A percentile compares a stretch with the other conserved stretches of the same genome.
These are phyloP conservation scores for Phoxinus phoxinus DNA, from an alignment of 2,113 vertebrate species.

Conservation along the genomic window DNA sequence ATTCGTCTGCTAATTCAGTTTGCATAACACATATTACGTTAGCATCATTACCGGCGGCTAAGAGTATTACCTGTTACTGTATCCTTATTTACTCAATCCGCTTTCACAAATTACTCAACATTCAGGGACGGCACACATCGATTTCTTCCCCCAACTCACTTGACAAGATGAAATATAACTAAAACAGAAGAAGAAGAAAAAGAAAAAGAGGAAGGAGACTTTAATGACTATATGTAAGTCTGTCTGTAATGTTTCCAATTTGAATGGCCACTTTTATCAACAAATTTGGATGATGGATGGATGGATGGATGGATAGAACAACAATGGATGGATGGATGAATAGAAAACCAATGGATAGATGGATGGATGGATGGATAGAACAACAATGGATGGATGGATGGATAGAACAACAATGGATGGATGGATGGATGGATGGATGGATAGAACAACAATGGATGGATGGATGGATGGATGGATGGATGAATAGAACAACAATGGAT, in stretches of 20 bases:
- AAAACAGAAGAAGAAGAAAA: background rate
- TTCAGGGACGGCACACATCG: background rate
- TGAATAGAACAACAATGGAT: too few relatives aligned
- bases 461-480: too few relatives aligned
- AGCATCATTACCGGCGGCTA: background rate
- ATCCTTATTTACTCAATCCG: slow-evolving; percentile 22
- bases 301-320: too few relatives aligned
- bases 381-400: too few relatives aligned
- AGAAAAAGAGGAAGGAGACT: background rate
- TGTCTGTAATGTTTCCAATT: background rate
- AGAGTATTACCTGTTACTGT: slow-evolving; percentile 20
- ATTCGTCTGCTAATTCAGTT: background rate
- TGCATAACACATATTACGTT: slow-evolving; percentile 19
- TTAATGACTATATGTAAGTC: background rate
- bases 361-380: too few relatives aligned
- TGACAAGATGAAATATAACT: background rate
- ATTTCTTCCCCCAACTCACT: background rate
- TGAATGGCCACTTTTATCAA: too few relatives aligned
- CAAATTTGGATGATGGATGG: too few relatives aligned
- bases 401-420: too few relatives aligned
- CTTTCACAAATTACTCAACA: slow-evolving; percentile 19
- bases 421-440: too few relatives aligned
- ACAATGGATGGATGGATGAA: too few relatives aligned
- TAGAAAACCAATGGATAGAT: too few relatives aligned
- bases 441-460: too few relatives aligned